These are phyloP conservation scores for Spodoptera litura DNA, from an alignment of 1,140 invertebrate genomes.

Conservation along the genomic window DNA sequence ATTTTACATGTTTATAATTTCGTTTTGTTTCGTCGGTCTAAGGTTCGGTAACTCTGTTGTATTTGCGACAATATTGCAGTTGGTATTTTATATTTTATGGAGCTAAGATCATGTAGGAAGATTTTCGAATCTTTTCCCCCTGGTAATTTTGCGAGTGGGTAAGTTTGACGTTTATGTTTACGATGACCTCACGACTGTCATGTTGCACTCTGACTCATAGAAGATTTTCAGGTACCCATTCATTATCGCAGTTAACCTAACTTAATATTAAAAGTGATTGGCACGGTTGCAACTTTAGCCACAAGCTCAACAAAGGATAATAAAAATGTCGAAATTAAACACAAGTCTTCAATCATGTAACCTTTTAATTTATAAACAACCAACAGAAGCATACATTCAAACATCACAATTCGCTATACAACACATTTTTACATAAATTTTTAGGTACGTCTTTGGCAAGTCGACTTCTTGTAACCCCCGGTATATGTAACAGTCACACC, in stretches of 20 bases:
- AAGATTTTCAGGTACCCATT: too few species aligned
- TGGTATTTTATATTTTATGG: not conserved
- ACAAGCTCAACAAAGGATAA: too few species aligned
- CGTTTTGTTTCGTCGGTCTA: conserved; percentile 42
- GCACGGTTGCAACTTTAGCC: too few species aligned
- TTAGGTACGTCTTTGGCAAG: conserved; percentile 83
- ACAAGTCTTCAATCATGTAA: conserved; percentile 47
- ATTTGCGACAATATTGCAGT: not conserved
- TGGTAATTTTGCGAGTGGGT: too few species aligned
- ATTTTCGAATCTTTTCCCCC: too few species aligned
- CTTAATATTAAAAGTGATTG: too few species aligned
- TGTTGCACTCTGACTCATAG: too few species aligned
- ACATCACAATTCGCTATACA: conserved; percentile 68
- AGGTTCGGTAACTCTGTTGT: conserved; percentile 26
- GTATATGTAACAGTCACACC: conserved; percentile 35
- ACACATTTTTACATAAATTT: conserved; percentile 58
- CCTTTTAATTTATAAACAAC: conserved; percentile 78
- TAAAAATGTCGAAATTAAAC: conserved; percentile 44
- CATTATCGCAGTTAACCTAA: too few species aligned
- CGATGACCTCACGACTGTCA: too few species aligned
- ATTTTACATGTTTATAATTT: conserved; percentile 53
- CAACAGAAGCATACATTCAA: conserved; percentile 73
- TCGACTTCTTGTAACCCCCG: conserved; percentile 57
- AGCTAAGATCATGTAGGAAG: too few species aligned
- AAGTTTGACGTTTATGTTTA: too few species aligned